Conservation (phyloP, 2,113 vertebrate genomes). For the Paramormyrops kingsleyae region DNA sequence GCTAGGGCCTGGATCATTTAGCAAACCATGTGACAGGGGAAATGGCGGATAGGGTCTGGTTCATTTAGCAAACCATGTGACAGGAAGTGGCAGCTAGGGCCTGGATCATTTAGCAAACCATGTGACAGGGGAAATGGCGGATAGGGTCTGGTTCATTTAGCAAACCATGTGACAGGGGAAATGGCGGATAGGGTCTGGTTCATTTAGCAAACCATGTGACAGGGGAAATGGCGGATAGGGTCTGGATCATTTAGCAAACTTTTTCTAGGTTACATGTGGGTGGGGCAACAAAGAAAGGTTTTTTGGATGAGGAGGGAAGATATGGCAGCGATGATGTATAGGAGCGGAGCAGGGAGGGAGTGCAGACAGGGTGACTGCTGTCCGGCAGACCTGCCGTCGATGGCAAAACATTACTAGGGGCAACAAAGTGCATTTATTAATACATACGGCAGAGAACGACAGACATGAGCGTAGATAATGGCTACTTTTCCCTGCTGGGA, state of each 20-base stretch:
- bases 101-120: neutral
- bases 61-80: neutral
- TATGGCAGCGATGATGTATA: neutral
- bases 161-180: neutral
- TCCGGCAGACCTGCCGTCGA: neutral
- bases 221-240: neutral
- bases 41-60: neutral
- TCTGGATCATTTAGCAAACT: neutral
- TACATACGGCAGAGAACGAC: neutral
- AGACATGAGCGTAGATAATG: too few species aligned
- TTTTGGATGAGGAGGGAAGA: neutral
- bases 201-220: neutral
- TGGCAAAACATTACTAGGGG: neutral
- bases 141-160: neutral
- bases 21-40: neutral
- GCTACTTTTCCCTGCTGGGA: too few species aligned
- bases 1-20: neutral
- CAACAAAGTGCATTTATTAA: neutral
- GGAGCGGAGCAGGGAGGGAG: neutral
- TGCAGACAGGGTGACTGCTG: neutral
- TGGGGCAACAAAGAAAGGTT: neutral
- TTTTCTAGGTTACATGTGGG: neutral
- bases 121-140: neutral
- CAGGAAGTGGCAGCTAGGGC: neutral
- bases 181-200: neutral